Conservation (phyloP, 37 sponge, comb jelly and placozoan genomes). For the Crambe crambe region DNA sequence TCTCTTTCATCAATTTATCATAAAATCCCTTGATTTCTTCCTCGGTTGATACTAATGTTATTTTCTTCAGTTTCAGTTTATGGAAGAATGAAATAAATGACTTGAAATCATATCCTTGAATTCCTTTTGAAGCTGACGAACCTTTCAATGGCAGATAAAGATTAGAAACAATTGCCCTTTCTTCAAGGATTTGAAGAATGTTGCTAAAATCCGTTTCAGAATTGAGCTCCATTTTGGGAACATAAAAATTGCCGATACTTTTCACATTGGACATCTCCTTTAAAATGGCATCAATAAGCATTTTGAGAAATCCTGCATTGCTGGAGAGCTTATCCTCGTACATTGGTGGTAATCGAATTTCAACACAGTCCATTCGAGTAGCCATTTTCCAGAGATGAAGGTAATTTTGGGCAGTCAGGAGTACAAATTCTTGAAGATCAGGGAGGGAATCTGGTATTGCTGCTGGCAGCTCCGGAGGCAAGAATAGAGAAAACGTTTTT, state of each 20-base stretch:
- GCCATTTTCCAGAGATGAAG: constrained; percentile 30
- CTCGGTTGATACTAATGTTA: constrained; percentile 36
- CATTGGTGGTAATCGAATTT: constrained; percentile 24
- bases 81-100: constrained; percentile 2
- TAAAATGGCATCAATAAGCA: not conserved
- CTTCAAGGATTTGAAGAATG: not conserved
- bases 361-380: constrained; percentile 8
- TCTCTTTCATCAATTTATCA: constrained; percentile 3
- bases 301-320: not conserved
- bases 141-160: constrained; percentile 9
- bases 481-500: constrained; percentile 21
- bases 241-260: constrained; percentile 18
- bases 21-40: constrained; percentile 6
- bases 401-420: constrained; percentile 20
- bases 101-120: not conserved
- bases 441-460: not conserved
- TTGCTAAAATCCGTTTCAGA: not conserved
- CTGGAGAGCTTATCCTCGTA: constrained; percentile 4
- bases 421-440: constrained; percentile 23
- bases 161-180: not conserved
- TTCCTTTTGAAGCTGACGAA: not conserved
- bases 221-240: constrained; percentile 15
- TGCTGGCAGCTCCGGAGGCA: constrained; percentile 24
- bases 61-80: not conserved
- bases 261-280: constrained; percentile 12